Base-by-base conservation (phyloP, 2,113 vertebrate species). In the Mesitornis unicolor region DNA sequence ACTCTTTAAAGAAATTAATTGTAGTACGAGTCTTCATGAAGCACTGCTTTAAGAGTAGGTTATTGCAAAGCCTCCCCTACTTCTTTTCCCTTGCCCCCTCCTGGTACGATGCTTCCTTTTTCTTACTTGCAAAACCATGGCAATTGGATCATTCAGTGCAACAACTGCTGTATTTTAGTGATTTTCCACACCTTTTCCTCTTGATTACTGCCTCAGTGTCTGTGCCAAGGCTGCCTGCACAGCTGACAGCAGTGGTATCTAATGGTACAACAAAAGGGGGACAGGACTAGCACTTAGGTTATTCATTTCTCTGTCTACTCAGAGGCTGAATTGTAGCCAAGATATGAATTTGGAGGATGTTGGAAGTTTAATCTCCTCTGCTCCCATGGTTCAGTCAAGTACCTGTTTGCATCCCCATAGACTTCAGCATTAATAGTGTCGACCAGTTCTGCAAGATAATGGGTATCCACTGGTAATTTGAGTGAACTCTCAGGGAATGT, bases 101-200 rank as follows among this genome's bases (percentile, higher is more conserved):
- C 78, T 65, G 16, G 2, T 68, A 33, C 1, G 0, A 10, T 35
- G 7, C 10, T 73, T 28, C n/a, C 48, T 67, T 0, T n/a, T 0
- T 60, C 51, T 70, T 61, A 29, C 31, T 9, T 68, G 67, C 24
- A 75, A 86, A 86, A 63, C 31, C n/a, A 21, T 10, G 20, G 38
- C 33, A 65, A 63, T 47, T 4, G 1, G 35, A 84, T 59, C 48
- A 57, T 61, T 91, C 19, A 2, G 0, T 75, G 47, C 51, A 81
- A 36, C 1, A 56, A 7, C 38, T 70, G 18, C 43, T 64, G 20
- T 21, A 47, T 74, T 74, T 93, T 53, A 64, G 36, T 53, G 31
- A 22, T 53, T 90, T 28, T 63, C 53, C n/a, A 26, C 33, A 78
- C 10, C 29, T 93, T 64, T 75, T 67, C 1, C 15, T 28, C 36